Evolutionary conservation across 1,140 invertebrate species (phyloP).

Genomic region (Trissolcus basalis): DNA sequence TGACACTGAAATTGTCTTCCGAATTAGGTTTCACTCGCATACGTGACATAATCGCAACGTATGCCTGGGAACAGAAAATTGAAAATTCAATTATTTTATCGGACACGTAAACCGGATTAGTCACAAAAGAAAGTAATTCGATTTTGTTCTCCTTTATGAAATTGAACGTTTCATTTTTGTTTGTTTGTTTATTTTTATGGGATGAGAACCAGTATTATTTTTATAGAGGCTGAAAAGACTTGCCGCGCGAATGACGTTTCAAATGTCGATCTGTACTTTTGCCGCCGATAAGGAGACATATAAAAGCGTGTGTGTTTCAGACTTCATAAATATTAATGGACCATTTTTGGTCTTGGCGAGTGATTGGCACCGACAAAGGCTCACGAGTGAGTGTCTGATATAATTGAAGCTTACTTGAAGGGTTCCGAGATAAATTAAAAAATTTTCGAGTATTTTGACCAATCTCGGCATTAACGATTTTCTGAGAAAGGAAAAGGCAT

Average conservation of each 20-base stretch:
- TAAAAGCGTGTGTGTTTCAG: background rate
- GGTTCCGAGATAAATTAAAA: background rate
- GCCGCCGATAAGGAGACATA: background rate
- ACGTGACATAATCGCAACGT: conserved; percentile 22
- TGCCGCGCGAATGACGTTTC: background rate
- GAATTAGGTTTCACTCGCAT: conserved; percentile 18
- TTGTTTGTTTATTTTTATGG: no score
- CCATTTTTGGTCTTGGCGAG: conserved; percentile 1
- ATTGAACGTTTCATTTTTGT: no score
- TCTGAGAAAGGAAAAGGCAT: no score
- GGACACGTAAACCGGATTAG: no score
- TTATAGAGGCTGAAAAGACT: background rate
- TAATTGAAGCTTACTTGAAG: background rate
- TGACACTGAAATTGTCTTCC: conserved; percentile 32
- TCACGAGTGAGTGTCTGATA: background rate
- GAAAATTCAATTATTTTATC: no score
- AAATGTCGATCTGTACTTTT: no score
- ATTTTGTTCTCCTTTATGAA: no score
- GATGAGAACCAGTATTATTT: no score
- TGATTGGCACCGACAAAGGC: background rate
- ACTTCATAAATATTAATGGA: conserved; percentile 1
- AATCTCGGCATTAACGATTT: no score
- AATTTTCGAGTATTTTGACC: background rate
- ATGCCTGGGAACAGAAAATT: no score
- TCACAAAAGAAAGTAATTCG: no score